Conservation (phyloP, 2,113 vertebrate species). For the Trichechus manatus region DNA sequence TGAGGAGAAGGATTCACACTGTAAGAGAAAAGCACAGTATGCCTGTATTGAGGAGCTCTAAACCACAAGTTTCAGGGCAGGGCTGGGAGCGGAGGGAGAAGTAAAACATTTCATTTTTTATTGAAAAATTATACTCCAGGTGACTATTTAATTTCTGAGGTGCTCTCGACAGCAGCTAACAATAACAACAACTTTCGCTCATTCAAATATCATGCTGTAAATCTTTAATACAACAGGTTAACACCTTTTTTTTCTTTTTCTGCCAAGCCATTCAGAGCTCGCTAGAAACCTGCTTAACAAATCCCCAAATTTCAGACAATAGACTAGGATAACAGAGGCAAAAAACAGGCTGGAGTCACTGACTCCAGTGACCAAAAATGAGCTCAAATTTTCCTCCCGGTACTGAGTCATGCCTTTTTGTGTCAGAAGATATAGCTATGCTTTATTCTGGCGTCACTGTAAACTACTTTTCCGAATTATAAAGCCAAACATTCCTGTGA, state of each 20-base stretch:
- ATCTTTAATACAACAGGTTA: neutral
- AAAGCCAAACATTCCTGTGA: constrained; percentile 56
- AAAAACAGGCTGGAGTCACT: constrained; percentile 20
- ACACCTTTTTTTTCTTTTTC: neutral
- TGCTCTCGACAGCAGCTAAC: neutral
- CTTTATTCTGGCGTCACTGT: constrained; percentile 19
- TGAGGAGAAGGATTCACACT: neutral
- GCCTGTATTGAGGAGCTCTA: neutral
- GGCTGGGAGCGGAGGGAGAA: neutral
- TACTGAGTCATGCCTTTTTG: neutral
- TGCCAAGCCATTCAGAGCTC: neutral
- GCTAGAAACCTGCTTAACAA: neutral
- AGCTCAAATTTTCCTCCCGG: neutral
- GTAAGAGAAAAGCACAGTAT: neutral
- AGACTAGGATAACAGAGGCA: constrained; percentile 28
- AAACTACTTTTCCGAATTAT: constrained; percentile 61
- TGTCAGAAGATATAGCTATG: neutral
- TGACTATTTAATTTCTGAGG: neutral
- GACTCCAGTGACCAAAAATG: neutral
- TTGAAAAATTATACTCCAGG: constrained; percentile 8
- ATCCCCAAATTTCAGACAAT: constrained; percentile 61
- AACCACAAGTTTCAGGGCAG: neutral
- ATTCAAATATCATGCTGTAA: neutral
- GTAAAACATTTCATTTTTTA: neutral
- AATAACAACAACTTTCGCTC: neutral